phyloP scores from a whole-genome alignment of 2,888 invertebrate genomes.

The Tricholauxania praeusta region DNA sequence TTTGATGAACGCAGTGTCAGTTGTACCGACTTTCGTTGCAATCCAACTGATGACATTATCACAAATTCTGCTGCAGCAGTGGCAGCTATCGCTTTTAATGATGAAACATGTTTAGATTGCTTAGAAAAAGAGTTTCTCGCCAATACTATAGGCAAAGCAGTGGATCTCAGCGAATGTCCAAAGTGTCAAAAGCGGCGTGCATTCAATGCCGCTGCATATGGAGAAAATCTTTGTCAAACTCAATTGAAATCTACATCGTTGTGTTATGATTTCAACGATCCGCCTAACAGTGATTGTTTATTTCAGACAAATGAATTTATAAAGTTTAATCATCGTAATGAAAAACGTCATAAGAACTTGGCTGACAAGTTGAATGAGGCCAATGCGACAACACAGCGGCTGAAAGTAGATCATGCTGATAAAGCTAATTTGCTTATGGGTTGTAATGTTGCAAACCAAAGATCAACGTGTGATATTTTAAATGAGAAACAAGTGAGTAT shows the following conservation, averaged over 20 bases:
- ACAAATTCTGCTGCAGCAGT: constrained; percentile 39
- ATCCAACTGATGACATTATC: constrained; percentile 51
- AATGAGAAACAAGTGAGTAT: constrained; percentile 54
- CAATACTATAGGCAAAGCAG: constrained; percentile 63
- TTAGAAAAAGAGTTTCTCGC: constrained; percentile 66
- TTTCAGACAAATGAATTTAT: constrained; percentile 24
- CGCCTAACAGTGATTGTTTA: constrained; percentile 28
- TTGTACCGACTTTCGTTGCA: constrained; percentile 58
- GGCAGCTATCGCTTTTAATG: constrained; percentile 51
- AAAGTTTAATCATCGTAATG: constrained; percentile 1
- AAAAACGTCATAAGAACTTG: constrained; percentile 16
- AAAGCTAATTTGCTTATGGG: constrained; percentile 2
- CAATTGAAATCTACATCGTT: constrained; percentile 44
- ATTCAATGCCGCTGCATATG: constrained; percentile 16
- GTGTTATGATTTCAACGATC: constrained; percentile 46
- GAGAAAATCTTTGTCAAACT: constrained; percentile 37
- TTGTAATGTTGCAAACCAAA: constrained; percentile 53
- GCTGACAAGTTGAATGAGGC: constrained; percentile 31
- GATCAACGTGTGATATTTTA: constrained; percentile 59
- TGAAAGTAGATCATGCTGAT: not conserved
- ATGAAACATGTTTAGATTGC: constrained; percentile 65
- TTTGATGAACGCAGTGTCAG: constrained; percentile 63
- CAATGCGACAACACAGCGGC: not conserved
- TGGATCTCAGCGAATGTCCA: constrained; percentile 60
- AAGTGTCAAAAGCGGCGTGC: constrained; percentile 59